These are phyloP conservation scores for Neocrepidodera transversa DNA, from an alignment of 2,888 invertebrate species.

Conservation along the genomic window DNA sequence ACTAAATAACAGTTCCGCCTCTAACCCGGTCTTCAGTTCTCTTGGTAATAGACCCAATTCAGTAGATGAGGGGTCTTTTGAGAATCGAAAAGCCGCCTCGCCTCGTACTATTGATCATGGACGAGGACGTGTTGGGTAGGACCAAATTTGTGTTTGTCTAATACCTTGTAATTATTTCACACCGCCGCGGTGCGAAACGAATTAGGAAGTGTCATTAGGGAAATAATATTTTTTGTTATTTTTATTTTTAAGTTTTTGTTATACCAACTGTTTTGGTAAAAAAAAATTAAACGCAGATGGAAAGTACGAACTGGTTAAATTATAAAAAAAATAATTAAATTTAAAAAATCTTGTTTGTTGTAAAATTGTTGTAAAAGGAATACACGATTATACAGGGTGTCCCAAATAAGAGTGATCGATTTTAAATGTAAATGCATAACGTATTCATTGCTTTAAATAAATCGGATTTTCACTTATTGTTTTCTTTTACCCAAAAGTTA, in stretches of 20 bases:
- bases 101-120: slow-evolving; percentile 22
- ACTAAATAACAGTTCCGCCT: slow-evolving; percentile 19
- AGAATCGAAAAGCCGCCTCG: slow-evolving; percentile 21
- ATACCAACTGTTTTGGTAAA: slow-evolving; percentile 11
- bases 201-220: slow-evolving; percentile 26
- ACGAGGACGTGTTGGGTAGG: slow-evolving; percentile 26
- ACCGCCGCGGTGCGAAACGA: slow-evolving; percentile 34
- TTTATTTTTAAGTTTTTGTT: slow-evolving; percentile 9
- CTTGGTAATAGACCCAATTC: slow-evolving; percentile 26
- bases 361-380: too few relatives aligned
- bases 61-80: slow-evolving; percentile 29
- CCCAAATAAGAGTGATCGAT: too few relatives aligned
- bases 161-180: slow-evolving; percentile 35
- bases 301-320: too few relatives aligned
- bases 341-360: too few relatives aligned
- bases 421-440: too few relatives aligned
- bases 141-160: slow-evolving; percentile 31
- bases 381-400: too few relatives aligned
- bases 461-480: too few relatives aligned
- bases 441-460: too few relatives aligned
- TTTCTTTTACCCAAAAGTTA: too few relatives aligned
- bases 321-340: too few relatives aligned
- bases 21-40: slow-evolving; percentile 18
- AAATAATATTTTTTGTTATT: slow-evolving; percentile 10
- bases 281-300: background rate